Percentiles rank a stretch among this genome's conserved stretches.
phyloP scores from a whole-genome alignment of 2,113 vertebrate genomes.

The Anguilla japonica region DNA sequence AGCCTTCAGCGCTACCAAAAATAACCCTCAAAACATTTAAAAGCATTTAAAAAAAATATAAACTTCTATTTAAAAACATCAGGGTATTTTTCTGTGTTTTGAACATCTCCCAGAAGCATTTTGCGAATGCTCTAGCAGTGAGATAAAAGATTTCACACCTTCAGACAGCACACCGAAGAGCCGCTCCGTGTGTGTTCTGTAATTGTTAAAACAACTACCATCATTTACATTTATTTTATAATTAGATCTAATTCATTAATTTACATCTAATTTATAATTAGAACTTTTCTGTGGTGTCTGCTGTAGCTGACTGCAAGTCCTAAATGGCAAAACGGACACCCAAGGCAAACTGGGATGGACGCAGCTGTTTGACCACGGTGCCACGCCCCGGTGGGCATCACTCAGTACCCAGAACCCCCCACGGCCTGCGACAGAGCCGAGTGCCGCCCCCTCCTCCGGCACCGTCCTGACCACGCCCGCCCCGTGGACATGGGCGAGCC shows the following conservation, averaged over 20 bases:
- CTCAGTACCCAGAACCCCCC: background rate
- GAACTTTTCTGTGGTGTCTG: background rate
- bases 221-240: background rate
- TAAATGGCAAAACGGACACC: background rate
- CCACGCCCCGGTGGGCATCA: background rate
- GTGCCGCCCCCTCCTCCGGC: background rate
- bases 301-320: background rate
- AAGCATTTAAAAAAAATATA: background rate
- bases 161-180: background rate
- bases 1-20: no score
- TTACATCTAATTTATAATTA: no score
- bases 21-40: background rate
- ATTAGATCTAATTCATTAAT: no score
- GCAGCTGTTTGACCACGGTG: background rate
- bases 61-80: background rate
- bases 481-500: background rate
- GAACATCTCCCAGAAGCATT: background rate
- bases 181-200: background rate
- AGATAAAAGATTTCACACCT: background rate
- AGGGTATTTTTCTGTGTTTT: background rate
- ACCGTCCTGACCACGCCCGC: background rate
- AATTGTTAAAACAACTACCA: background rate
- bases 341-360: background rate
- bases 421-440: background rate
- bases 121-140: background rate